Percentiles rank a stretch among this genome's conserved stretches.
These are phyloP conservation scores for Eciton burchellii DNA, from an alignment of 1,140 invertebrate species.

Conservation along the genomic window DNA sequence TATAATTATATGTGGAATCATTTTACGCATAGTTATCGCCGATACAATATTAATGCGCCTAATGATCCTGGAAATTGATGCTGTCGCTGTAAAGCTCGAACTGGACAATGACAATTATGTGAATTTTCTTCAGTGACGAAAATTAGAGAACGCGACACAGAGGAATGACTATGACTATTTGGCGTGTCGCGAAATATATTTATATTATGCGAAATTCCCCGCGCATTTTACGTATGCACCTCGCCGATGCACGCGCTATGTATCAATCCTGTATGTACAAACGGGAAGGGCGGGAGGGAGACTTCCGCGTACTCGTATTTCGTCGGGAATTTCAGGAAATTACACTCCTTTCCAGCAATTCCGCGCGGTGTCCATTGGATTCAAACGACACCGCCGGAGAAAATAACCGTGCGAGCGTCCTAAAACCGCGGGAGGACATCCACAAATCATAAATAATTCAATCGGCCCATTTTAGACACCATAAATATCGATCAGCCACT, in stretches of 20 bases:
- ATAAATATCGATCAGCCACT: conserved; percentile 1
- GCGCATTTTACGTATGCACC: not conserved
- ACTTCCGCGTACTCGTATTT: conserved; percentile 63
- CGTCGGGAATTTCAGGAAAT: conserved; percentile 65
- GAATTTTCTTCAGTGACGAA: not conserved
- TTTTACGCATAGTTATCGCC: conserved; percentile 24
- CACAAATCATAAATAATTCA: conserved; percentile 58
- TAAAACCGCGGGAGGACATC: conserved; percentile 15
- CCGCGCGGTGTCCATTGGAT: conserved; percentile 46
- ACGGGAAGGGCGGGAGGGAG: conserved; percentile 45
- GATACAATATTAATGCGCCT: conserved; percentile 44
- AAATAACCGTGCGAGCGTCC: conserved; percentile 63
- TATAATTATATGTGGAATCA: conserved; percentile 40
- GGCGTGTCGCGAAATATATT: not conserved
- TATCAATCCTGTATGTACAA: conserved; percentile 59
- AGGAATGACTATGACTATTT: not conserved
- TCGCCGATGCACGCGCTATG: not conserved
- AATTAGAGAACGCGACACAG: not conserved
- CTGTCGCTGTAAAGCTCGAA: conserved; percentile 16
- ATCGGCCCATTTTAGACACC: conserved; percentile 3
- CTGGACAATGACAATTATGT: conserved; percentile 26
- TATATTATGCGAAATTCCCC: conserved; percentile 34
- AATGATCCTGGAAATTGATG: conserved; percentile 53
- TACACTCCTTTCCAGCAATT: conserved; percentile 69
- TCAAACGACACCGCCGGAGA: conserved; percentile 54